phyloP scores from a whole-genome alignment of 2,113 vertebrate species.

The Otocyon megalotis region DNA sequence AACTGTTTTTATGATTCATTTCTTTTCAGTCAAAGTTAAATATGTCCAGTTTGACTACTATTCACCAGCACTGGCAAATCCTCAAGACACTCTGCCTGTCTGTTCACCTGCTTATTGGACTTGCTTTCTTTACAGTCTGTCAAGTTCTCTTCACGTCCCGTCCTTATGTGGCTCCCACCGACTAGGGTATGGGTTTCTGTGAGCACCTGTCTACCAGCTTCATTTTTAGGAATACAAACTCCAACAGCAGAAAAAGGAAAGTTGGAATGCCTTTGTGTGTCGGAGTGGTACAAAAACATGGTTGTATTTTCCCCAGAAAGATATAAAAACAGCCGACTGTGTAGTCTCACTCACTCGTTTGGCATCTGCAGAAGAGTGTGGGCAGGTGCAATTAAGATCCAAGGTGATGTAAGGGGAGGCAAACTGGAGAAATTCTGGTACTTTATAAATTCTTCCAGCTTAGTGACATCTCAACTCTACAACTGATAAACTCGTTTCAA shows the following conservation, averaged over 20 bases:
- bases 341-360: neutral
- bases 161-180: neutral
- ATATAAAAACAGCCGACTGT: neutral
- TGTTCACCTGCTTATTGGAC: too few species aligned
- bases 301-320: too few species aligned
- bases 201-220: neutral
- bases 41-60: neutral
- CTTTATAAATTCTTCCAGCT: neutral
- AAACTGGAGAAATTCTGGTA: neutral
- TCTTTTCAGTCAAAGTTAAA: neutral
- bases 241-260: neutral
- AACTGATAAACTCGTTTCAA: neutral
- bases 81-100: neutral
- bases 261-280: neutral
- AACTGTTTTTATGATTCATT: neutral
- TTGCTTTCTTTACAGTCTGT: neutral
- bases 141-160: neutral
- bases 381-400: neutral
- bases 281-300: neutral
- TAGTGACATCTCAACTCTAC: neutral
- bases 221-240: neutral
- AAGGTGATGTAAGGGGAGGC: neutral
- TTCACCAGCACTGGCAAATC: neutral
- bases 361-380: neutral
- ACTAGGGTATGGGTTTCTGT: neutral